Evolutionary conservation across 2,888 invertebrate genomes (phyloP).

Genomic region (Cheilosia urbana): DNA sequence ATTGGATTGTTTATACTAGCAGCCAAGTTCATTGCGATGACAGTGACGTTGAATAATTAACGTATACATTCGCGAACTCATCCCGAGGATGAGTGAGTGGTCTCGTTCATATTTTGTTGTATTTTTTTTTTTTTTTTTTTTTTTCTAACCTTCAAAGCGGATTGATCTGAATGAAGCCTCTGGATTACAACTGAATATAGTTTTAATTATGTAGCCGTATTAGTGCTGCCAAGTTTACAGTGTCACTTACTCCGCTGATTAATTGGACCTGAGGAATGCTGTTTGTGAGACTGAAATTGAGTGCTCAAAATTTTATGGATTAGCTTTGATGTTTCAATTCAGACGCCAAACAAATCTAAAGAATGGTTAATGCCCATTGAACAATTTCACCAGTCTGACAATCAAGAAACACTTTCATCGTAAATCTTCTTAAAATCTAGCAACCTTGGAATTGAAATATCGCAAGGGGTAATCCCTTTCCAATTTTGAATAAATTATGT

Average conservation of each 20-base stretch:
- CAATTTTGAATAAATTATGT: conserved; percentile 23
- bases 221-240: neutral
- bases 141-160: conserved; percentile 4
- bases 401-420: too few species aligned
- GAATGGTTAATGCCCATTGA: too few species aligned
- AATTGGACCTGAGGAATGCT: neutral
- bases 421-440: too few species aligned
- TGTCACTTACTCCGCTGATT: neutral
- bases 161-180: conserved; percentile 19
- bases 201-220: neutral
- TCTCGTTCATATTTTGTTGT: too few species aligned
- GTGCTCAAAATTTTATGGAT: too few species aligned
- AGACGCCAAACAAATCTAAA: too few species aligned
- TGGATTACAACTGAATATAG: conserved; percentile 27
- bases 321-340: too few species aligned
- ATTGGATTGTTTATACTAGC: conserved; percentile 5
- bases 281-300: neutral
- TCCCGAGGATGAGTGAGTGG: neutral
- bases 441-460: too few species aligned
- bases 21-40: conserved; percentile 45
- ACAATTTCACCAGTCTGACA: too few species aligned
- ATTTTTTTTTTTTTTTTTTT: neutral
- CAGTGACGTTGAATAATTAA: conserved; percentile 31
- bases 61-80: neutral
- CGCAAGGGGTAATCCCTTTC: neutral